A percentile compares a stretch with the other conserved stretches of the same genome.
Conservation (phyloP, 2,888 invertebrate genomes). For the Clitarchus hookeri region DNA sequence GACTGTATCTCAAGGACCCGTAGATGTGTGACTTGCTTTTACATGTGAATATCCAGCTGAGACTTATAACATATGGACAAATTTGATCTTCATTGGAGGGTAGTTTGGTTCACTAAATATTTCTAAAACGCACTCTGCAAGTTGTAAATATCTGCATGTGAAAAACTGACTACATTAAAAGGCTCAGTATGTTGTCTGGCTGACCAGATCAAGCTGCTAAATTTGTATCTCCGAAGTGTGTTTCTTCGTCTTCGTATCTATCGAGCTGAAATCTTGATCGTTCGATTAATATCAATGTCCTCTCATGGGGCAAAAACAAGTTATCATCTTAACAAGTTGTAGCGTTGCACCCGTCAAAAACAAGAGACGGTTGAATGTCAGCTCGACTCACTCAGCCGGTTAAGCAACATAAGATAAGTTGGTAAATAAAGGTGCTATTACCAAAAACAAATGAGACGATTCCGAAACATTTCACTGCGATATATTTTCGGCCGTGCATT, state of each 20-base stretch:
- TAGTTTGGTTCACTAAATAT: constrained; percentile 23
- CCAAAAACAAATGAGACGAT: too few relatives aligned
- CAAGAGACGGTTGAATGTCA: too few relatives aligned
- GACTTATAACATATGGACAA: too few relatives aligned
- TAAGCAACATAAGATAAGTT: too few relatives aligned
- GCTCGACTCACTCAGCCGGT: too few relatives aligned
- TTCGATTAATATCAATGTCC: constrained; percentile 33
- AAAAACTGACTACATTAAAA: constrained; percentile 23
- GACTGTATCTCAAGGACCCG: constrained; percentile 24
- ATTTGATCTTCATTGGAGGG: too few relatives aligned
- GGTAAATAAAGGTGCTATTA: too few relatives aligned
- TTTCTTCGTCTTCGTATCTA: constrained; percentile 33
- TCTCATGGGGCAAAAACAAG: constrained; percentile 31
- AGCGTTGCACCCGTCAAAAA: too few relatives aligned
- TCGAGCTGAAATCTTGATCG: constrained; percentile 38
- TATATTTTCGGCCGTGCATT: too few relatives aligned
- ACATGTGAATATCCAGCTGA: constrained; percentile 21
- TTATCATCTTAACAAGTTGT: constrained; percentile 33
- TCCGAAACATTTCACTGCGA: too few relatives aligned
- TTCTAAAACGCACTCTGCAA: constrained; percentile 36
- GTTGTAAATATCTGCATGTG: constrained; percentile 28
- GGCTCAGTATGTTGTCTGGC: constrained; percentile 27
- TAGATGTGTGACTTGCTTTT: background rate
- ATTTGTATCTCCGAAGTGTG: constrained; percentile 29
- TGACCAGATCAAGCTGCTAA: constrained; percentile 31